Conservation (phyloP, 2,888 invertebrate genomes). For the Dasypogon diadema region DNA sequence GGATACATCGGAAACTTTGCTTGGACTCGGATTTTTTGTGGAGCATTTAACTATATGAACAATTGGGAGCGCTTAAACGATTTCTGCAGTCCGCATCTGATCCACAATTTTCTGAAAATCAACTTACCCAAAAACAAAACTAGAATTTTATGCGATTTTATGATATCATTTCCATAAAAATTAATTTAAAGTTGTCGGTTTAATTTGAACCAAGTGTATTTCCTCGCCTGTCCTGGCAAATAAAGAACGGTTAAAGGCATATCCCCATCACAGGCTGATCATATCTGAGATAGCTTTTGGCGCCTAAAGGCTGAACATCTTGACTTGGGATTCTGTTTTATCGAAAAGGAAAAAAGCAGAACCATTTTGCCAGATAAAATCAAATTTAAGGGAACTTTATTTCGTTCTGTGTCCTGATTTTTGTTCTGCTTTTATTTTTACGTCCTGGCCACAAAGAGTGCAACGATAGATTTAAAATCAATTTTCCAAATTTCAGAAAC, state of each 20-base stretch:
- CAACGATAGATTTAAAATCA: no score
- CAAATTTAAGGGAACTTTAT: conserved; percentile 48
- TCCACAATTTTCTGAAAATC: background rate
- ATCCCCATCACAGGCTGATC: conserved; percentile 1
- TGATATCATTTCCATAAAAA: no score
- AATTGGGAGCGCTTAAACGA: conserved; percentile 24
- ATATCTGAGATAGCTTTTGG: conserved; percentile 35
- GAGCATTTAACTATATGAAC: conserved; percentile 5
- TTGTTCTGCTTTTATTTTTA: background rate
- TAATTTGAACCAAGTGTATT: conserved; percentile 9
- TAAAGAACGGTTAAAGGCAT: conserved; percentile 24
- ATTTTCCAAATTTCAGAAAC: no score
- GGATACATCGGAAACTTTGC: background rate
- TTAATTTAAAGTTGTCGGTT: no score
- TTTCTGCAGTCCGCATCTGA: background rate
- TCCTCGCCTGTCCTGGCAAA: background rate
- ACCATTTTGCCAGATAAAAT: conserved; percentile 19
- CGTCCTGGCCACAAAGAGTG: no score
- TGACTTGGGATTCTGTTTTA: conserved; percentile 30
- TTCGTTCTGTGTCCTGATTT: background rate
- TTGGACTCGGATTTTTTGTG: background rate
- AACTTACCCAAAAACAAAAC: background rate
- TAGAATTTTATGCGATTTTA: background rate
- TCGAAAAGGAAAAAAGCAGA: conserved; percentile 31
- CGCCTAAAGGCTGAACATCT: conserved; percentile 44